Evolutionary conservation across 2,888 invertebrate species (phyloP), one percentile per base, ranked within the genome.

Genomic region (Polymixis flavicincta): DNA sequence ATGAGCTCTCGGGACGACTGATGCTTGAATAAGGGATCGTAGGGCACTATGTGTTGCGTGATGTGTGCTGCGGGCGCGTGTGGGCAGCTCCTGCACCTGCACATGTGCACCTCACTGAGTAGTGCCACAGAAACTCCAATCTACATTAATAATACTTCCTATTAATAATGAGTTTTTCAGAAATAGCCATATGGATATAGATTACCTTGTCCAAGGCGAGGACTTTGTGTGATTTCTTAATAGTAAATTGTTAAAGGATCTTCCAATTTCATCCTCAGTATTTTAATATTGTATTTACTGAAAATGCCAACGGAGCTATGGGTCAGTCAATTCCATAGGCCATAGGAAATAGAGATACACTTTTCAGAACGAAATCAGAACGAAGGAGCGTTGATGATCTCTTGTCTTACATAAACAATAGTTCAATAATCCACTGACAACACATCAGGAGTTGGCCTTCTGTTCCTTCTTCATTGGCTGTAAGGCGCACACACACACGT

Each of bases 41-140:
- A 60, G 25, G 59, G 17, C 45, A 55, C 45, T 59, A 57, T 61
- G 78, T 77, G 66, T 19, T 19, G n/a, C n/a, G n/a, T n/a, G n/a
- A n/a, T 11, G 55, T 52, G 17, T 50, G 32, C 32, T 57, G 74
- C 59, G 69, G 60, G 77, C 48, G 75, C 69, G 81, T 72, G 80
- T 76, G 73, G 67, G 82, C 60, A 66, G 72, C 82, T 84, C 76
- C 82, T 81, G 83, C 74, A 82, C 76, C 22, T 14, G 68, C 22
- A 14, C 32, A 42, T 13, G 59, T 13, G 17, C 25, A 45, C 11
- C 19, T 11, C 25, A 4, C 17, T 22, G 5, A 14, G 19, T 17
- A 13, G 13, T 9, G 48, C 14, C 4, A 22, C 55, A 78, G 70
- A 66, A 67, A 69, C 0, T 37, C 32, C 61, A 67, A 19, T 66